These are phyloP conservation scores for Cardiocondyla obscurior DNA, from an alignment of 1,140 invertebrate species.

Conservation along the genomic window DNA sequence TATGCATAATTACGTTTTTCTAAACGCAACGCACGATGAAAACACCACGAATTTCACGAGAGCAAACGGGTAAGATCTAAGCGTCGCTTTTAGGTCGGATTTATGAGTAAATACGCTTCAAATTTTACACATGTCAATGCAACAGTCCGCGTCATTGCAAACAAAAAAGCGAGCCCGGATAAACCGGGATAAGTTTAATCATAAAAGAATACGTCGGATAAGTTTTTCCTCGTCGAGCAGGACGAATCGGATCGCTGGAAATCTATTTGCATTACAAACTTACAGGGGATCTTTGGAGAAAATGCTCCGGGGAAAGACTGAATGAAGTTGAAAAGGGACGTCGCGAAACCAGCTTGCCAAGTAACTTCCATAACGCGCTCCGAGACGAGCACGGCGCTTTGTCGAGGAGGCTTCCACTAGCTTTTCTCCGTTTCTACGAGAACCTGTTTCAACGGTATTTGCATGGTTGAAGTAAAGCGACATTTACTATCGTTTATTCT, in stretches of 20 bases:
- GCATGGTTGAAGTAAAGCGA: conserved; percentile 30
- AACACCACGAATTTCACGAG: not conserved
- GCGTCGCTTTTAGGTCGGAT: not conserved
- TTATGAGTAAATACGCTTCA: not conserved
- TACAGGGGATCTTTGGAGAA: conserved; percentile 42
- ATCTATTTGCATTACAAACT: conserved; percentile 57
- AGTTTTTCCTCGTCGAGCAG: conserved; percentile 23
- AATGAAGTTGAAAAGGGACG: conserved; percentile 48
- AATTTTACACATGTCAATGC: not conserved
- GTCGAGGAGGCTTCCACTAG: conserved; percentile 50
- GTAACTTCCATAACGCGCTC: conserved; percentile 46
- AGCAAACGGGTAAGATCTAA: not conserved
- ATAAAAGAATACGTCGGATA: conserved; percentile 36
- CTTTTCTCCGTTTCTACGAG: conserved; percentile 11
- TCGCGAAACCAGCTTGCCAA: conserved; percentile 48
- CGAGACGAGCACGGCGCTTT: conserved; percentile 29
- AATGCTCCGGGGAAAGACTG: conserved; percentile 37
- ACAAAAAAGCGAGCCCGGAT: not conserved
- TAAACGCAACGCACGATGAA: not conserved
- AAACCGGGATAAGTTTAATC: conserved; percentile 26
- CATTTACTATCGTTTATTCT: conserved; percentile 39
- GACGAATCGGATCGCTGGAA: conserved; percentile 45
- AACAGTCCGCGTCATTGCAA: not conserved
- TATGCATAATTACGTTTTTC: not conserved
- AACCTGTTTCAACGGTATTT: conserved; percentile 38